Conservation (phyloP, 2,113 vertebrate species). For the Perccottus glenii region DNA sequence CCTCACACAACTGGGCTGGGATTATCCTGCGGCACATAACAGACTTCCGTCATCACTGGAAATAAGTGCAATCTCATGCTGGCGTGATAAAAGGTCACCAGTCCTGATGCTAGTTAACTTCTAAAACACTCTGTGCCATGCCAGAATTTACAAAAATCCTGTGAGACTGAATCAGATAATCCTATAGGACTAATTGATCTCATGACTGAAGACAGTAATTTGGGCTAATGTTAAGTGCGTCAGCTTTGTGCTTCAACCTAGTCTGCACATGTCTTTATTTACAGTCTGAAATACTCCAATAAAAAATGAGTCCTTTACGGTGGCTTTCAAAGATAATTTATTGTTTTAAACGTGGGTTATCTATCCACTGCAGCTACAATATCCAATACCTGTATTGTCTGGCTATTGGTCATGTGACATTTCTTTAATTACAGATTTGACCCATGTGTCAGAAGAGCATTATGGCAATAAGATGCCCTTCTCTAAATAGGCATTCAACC, state of each 20-base stretch:
- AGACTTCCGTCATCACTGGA: constrained; percentile 60
- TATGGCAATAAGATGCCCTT: too few relatives aligned
- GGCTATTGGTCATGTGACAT: too few relatives aligned
- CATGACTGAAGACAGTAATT: constrained; percentile 26
- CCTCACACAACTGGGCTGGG: constrained; percentile 53
- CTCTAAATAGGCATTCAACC: too few relatives aligned
- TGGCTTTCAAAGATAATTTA: neutral
- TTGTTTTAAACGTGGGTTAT: neutral
- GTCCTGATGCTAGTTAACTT: constrained; percentile 13
- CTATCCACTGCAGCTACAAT: neutral
- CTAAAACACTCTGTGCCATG: constrained; percentile 18
- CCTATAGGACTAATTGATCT: constrained; percentile 30
- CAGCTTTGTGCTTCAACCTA: neutral
- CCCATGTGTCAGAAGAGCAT: neutral
- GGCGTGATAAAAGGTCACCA: constrained; percentile 35
- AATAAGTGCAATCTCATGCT: constrained; percentile 46
- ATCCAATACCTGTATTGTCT: neutral
- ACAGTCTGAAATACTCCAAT: too few relatives aligned
- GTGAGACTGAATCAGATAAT: constrained; percentile 22
- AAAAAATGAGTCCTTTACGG: too few relatives aligned
- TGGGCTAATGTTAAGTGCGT: constrained; percentile 14
- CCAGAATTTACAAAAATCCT: constrained; percentile 28
- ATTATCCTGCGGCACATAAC: constrained; percentile 61
- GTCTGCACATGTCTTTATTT: neutral
- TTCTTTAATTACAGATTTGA: neutral